These are phyloP conservation scores for Chloroclystis v-ata DNA, from an alignment of 2,888 invertebrate species.

Conservation along the genomic window DNA sequence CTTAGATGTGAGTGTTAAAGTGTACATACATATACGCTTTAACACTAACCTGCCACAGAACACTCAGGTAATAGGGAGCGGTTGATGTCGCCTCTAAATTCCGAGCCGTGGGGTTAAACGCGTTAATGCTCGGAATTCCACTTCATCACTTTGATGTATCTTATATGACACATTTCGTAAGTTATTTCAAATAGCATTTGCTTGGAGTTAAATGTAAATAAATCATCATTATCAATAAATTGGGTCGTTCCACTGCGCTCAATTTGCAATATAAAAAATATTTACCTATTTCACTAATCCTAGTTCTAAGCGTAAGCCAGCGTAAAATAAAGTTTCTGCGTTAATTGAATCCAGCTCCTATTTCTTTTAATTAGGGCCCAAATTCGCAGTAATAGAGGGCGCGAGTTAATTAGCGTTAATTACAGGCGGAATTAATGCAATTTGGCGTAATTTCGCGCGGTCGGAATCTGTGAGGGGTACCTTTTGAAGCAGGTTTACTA, in stretches of 20 bases:
- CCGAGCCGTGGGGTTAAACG: conserved; percentile 10
- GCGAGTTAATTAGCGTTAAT: neutral
- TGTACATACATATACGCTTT: no score
- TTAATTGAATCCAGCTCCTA: neutral
- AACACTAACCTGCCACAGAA: no score
- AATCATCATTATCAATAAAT: no score
- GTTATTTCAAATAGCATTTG: neutral
- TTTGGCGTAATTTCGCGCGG: neutral
- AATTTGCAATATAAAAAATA: no score
- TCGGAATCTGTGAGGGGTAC: no score
- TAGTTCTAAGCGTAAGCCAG: no score
- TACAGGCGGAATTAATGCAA: neutral
- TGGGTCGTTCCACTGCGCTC: no score
- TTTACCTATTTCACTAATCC: no score
- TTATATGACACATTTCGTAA: neutral
- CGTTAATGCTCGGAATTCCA: conserved; percentile 13
- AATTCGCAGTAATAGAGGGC: neutral
- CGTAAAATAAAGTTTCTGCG: no score
- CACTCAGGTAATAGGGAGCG: neutral
- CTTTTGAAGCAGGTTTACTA: no score
- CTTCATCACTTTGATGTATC: conserved; percentile 1
- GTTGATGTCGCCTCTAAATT: conserved; percentile 16
- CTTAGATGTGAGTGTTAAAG: no score
- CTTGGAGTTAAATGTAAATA: no score
- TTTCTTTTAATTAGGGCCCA: neutral